phyloP scores from a whole-genome alignment of 2,797 vertebrate genomes.

The Aeoliscus strigatus region DNA sequence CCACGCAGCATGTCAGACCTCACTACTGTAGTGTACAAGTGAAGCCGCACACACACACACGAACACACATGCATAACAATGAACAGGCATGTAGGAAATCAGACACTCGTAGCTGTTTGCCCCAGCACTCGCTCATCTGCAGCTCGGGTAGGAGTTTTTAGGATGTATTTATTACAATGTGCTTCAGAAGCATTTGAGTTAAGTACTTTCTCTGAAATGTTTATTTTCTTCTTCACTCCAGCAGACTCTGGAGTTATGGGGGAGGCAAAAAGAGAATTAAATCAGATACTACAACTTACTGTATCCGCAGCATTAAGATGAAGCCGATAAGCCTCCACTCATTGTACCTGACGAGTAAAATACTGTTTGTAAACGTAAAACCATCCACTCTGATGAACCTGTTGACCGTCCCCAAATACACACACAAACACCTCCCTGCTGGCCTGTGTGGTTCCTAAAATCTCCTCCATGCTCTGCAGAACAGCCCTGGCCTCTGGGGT shows the following conservation, averaged over 20 bases:
- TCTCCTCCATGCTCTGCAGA: conserved; percentile 38
- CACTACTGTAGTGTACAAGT: too few relatives aligned
- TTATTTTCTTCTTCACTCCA: not conserved
- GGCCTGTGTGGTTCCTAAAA: conserved; percentile 50
- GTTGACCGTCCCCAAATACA: conserved; percentile 18
- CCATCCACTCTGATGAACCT: conserved; percentile 53
- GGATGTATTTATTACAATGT: conserved; percentile 1
- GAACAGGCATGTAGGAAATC: conserved; percentile 33
- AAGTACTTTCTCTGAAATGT: not conserved
- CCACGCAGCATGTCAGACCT: too few relatives aligned
- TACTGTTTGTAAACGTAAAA: conserved; percentile 27
- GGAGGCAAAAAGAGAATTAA: too few relatives aligned
- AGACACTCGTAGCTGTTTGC: conserved; percentile 56
- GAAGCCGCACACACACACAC: conserved; percentile 14
- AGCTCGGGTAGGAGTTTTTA: conserved; percentile 25
- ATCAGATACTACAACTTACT: too few relatives aligned
- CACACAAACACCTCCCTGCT: conserved; percentile 20
- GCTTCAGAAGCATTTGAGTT: not conserved
- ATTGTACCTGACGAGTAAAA: conserved; percentile 33
- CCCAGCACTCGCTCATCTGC: conserved; percentile 32
- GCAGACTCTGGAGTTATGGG: not conserved
- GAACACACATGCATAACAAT: conserved; percentile 22
- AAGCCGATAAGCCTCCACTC: conserved; percentile 18
- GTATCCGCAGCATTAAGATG: too few relatives aligned
- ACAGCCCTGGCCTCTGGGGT: conserved; percentile 55